These are phyloP conservation scores for Temnothorax longispinosus DNA, from an alignment of 1,140 invertebrate genomes.

Conservation along the genomic window DNA sequence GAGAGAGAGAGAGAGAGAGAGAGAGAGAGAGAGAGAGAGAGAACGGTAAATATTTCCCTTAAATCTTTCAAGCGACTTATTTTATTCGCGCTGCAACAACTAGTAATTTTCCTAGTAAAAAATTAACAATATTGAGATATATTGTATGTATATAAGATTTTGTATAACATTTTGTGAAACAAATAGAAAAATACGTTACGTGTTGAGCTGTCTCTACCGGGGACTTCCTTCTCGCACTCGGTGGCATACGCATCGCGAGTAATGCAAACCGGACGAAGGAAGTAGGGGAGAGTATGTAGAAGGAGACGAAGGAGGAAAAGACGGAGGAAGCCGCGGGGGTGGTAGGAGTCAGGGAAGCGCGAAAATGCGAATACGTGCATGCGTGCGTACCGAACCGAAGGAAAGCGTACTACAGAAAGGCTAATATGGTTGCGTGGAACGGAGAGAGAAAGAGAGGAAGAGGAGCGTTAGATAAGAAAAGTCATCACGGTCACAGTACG, in stretches of 20 bases:
- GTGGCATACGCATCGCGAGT: conserved; percentile 75
- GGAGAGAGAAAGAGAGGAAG: conserved; percentile 4
- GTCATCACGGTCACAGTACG: conserved; percentile 81
- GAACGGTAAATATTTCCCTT: not conserved
- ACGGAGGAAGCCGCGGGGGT: not conserved
- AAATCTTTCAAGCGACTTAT: not conserved
- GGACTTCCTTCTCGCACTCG: conserved; percentile 55
- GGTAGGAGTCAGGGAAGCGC: conserved; percentile 28
- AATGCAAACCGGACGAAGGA: conserved; percentile 73
- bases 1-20: too few relatives aligned
- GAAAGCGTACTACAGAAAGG: not conserved
- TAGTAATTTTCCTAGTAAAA: not conserved
- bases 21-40: too few relatives aligned
- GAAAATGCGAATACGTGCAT: conserved; percentile 25
- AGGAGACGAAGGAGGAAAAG: conserved; percentile 39
- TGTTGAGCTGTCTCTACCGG: not conserved
- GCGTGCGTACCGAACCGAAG: not conserved
- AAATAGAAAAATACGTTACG: not conserved
- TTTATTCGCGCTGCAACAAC: not conserved
- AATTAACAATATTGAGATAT: not conserved
- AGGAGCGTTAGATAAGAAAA: conserved; percentile 77
- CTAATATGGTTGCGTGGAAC: not conserved
- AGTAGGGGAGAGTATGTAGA: conserved; percentile 49
- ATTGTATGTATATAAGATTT: not conserved
- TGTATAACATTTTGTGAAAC: not conserved